Evolutionary conservation across 2,797 vertebrate species (phyloP), one percentile per base, ranked within the genome.

Genomic region (Melanotaenia boesemani): DNA sequence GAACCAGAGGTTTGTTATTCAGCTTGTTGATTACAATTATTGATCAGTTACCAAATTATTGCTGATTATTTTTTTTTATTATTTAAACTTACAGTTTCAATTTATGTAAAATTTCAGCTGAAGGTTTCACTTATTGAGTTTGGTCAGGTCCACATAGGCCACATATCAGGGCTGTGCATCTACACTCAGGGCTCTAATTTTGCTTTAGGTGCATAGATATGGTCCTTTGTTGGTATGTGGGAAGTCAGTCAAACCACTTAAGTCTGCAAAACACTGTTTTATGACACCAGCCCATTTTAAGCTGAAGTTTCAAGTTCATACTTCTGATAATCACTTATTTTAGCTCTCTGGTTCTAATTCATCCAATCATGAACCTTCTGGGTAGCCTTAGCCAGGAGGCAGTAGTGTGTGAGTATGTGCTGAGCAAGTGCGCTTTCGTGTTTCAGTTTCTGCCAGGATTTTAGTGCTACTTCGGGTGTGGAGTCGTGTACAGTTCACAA

Each of bases 401-500:
- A 70, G 44, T 37, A 18, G 52, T 79, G 69, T 79, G 48, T 54
- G 22, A 12, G 11, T 54, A 5, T 15, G 54, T 18, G 34, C 75
- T 39, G 22, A 46, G 72, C 63, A 67, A 70, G 24, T 63, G 32
- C 61, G 66, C n/a, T 50, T 44, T 67, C 13, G 54, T 77, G 77
- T 83, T 79, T 75, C 70, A 59, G 71, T 81, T 62, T 70, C 70
- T 82, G 74, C 86, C 79, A 79, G 69, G 18, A 55, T 83, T 86
- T 85, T 63, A 67, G 59, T 67, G 70, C 74, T 72, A 41, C 70
- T 82, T 68, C 48, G 69, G 72, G 67, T 74, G 84, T 77, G 77
- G 84, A 92, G 88, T 88, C 69, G 69, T 74, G 76, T 63, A 82
- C 57, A 86, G 86, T 90, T 90, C 80, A 86, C 12, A 30, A 83